phyloP scores from a whole-genome alignment of 2,888 invertebrate genomes.

The Trichacis sp. region DNA sequence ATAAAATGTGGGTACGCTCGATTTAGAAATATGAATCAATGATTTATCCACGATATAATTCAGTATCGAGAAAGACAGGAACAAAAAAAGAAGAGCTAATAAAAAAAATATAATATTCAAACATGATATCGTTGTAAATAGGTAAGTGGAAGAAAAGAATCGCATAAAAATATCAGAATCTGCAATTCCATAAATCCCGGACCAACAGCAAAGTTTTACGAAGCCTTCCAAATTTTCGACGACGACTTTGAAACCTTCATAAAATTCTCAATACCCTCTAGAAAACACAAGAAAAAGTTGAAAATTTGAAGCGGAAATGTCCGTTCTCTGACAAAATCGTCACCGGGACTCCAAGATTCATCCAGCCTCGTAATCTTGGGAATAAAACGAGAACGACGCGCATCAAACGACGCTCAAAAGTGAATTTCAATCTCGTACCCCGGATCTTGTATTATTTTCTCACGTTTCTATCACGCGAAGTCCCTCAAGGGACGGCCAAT shows the following conservation, averaged over 20 bases:
- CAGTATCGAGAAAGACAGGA: too few species aligned
- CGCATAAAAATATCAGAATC: background rate
- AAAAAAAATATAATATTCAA: background rate
- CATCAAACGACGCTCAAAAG: slow-evolving; percentile 15
- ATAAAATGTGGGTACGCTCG: too few species aligned
- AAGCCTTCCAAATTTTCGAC: background rate
- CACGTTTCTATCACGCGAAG: slow-evolving; percentile 16
- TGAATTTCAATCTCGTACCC: slow-evolving; percentile 29
- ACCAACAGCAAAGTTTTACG: slow-evolving; percentile 9
- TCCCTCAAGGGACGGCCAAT: slow-evolving; percentile 26
- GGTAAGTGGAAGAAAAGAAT: background rate
- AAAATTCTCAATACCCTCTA: background rate
- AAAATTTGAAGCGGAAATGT: background rate
- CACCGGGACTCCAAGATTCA: background rate
- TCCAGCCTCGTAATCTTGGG: background rate
- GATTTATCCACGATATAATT: too few species aligned
- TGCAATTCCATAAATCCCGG: background rate
- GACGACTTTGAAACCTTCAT: slow-evolving; percentile 4
- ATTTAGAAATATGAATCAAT: too few species aligned
- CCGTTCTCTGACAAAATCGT: background rate
- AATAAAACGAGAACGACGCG: background rate
- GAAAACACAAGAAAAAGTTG: background rate
- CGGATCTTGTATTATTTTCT: slow-evolving; percentile 16
- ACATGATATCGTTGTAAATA: background rate
- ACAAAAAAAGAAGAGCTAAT: too few species aligned